Conservation (phyloP, 2,888 invertebrate genomes). For the Trichacis sp. region DNA sequence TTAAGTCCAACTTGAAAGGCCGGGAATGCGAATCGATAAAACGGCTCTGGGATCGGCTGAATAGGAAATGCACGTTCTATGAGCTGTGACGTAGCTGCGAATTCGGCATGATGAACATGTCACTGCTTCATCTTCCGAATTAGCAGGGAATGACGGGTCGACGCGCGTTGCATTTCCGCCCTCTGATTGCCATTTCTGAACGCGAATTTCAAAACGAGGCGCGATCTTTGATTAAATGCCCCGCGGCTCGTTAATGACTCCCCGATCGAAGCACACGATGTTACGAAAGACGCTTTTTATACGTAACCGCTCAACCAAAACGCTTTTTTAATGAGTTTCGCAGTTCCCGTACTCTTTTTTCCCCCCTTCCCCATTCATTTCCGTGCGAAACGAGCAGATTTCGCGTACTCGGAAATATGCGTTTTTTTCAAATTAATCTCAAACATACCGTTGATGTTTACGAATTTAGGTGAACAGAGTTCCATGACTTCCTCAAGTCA, state of each 20-base stretch:
- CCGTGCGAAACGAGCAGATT: no score
- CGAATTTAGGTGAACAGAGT: no score
- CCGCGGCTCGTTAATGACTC: not conserved
- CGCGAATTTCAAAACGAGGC: conserved; percentile 9
- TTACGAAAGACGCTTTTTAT: not conserved
- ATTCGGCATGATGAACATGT: conserved; percentile 26
- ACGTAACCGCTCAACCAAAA: not conserved
- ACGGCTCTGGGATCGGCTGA: no score
- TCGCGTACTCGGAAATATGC: no score
- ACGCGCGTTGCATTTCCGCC: conserved; percentile 34
- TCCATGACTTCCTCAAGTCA: no score
- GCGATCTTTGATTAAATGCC: conserved; percentile 25
- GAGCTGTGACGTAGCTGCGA: conserved; percentile 10
- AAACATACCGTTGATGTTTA: no score
- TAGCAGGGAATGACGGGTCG: conserved; percentile 20
- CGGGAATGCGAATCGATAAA: not conserved
- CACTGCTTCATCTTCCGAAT: conserved; percentile 20
- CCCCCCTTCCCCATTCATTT: no score
- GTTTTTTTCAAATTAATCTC: no score
- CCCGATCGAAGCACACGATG: not conserved
- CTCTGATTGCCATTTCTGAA: conserved; percentile 23
- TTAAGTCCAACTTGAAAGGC: no score
- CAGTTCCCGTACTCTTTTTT: no score
- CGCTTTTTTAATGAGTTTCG: no score
- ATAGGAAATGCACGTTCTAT: not conserved